Base-by-base conservation (phyloP, 1,140 invertebrate genomes). In the Chelonus insularis region DNA sequence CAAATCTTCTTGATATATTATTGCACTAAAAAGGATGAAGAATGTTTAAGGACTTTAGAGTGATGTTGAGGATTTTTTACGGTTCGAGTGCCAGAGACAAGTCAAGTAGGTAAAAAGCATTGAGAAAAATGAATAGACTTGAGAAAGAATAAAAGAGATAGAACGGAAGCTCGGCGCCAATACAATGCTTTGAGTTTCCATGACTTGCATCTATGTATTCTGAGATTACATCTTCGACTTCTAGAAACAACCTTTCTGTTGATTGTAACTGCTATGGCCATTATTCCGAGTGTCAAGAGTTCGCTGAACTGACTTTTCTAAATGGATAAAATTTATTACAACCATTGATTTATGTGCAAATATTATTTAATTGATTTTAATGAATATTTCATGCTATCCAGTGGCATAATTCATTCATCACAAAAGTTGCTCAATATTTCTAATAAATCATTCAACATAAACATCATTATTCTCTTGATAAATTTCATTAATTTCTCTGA, bases 121-220 rank as follows among this genome's bases (percentile, higher is more conserved):
- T 21, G n/a, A 25, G 9, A 48, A n/a, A 29, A 18, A 48, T 29
- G 18, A 21, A 18, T 8, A 48, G 11, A 23, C 45, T 48, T 29
- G 41, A 18, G 41, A 20, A 43, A 43, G 12, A 43, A 43, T 43
- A 16, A 16, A 16, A 8, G 18, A 43, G 41, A 43, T 43, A 25
- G 21, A 23, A 48, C 45, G 45, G 45, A 48, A 48, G 45, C 45
- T 48, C 23, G 45, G 45, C 45, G 45, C 45, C 45, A 48, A 12
- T 29, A 29, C 45, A 29, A 25, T 48, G 45, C 23, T 48, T 48
- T 25, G 45, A 18, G 45, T 48, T 29, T 48, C 45, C 20, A 48
- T 48, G 45, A 48, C 45, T 48, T 48, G 45, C 45, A 48, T 23
- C 45, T 48, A 23, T 48, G 18, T 39, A 39, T 39, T n/a, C 6